Evolutionary conservation across 2,888 invertebrate species (phyloP).

Genomic region (Lucinisca nassula): DNA sequence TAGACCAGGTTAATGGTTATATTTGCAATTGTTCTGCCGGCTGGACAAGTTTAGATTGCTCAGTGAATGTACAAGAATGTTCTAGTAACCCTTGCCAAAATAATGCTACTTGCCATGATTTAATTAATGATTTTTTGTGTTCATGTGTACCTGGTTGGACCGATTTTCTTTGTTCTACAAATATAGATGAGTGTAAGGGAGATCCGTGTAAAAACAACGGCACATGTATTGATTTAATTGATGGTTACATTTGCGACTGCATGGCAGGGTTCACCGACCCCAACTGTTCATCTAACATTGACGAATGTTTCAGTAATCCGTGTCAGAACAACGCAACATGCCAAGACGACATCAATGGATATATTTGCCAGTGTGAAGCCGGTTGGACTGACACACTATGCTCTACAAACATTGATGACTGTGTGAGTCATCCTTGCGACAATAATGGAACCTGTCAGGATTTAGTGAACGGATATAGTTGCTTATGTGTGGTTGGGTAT

Average conservation of each 20-base stretch:
- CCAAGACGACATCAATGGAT: conserved; percentile 23
- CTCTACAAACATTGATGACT: conserved; percentile 36
- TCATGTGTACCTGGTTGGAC: not conserved
- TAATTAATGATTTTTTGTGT: not conserved
- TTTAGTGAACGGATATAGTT: conserved; percentile 38
- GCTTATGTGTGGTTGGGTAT: conserved; percentile 49
- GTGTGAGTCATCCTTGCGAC: conserved; percentile 20
- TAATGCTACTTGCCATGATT: conserved; percentile 48
- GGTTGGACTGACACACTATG: conserved; percentile 48
- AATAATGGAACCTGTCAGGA: conserved; percentile 41
- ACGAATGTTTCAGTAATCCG: conserved; percentile 49
- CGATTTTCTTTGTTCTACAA: not conserved
- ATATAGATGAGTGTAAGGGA: not conserved
- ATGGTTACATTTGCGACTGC: conserved; percentile 26
- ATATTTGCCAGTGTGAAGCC: conserved; percentile 40
- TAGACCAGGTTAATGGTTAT: not conserved
- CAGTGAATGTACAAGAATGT: conserved; percentile 41
- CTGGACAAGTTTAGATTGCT: conserved; percentile 21
- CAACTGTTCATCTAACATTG: conserved; percentile 15
- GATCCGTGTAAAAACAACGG: not conserved
- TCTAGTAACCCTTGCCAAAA: conserved; percentile 43
- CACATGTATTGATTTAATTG: not conserved
- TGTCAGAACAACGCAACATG: conserved; percentile 51
- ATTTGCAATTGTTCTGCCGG: not conserved
- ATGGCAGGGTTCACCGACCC: conserved; percentile 24